phyloP scores from a whole-genome alignment of 2,888 invertebrate genomes.

The Drosophila limbata region DNA sequence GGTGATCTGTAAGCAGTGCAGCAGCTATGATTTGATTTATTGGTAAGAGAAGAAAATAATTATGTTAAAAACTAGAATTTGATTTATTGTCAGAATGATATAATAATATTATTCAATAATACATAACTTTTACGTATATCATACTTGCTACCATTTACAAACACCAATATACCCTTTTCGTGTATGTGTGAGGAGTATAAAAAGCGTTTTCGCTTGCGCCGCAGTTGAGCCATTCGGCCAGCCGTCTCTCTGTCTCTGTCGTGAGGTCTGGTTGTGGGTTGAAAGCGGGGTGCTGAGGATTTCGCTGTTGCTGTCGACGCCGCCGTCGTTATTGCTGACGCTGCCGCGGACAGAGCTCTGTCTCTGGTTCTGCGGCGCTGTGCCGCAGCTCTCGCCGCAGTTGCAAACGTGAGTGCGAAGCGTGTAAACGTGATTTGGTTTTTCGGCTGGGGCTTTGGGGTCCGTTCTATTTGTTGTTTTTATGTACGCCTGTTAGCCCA shows the following conservation, averaged over 20 bases:
- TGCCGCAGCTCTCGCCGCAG: conserved; percentile 69
- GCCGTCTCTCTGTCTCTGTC: conserved; percentile 48
- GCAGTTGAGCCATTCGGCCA: conserved; percentile 43
- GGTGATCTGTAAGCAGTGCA: conserved; percentile 12
- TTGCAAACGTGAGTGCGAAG: conserved; percentile 81
- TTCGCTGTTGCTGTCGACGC: conserved; percentile 28
- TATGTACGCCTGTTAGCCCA: conserved; percentile 25
- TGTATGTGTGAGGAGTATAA: conserved; percentile 24
- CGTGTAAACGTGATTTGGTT: conserved; percentile 82
- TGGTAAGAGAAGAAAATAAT: neutral
- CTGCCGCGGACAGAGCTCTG: conserved; percentile 22
- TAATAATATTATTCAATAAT: too few species aligned
- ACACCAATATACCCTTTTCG: neutral
- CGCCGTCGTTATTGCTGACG: conserved; percentile 30
- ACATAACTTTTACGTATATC: neutral
- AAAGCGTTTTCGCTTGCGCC: conserved; percentile 75
- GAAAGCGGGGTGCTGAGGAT: conserved; percentile 30
- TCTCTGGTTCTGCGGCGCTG: conserved; percentile 33
- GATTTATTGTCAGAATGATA: neutral
- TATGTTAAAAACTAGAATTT: neutral
- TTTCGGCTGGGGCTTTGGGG: conserved; percentile 53
- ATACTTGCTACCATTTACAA: neutral
- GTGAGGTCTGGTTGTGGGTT: conserved; percentile 32
- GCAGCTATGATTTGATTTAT: neutral
- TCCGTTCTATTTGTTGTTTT: conserved; percentile 4